A percentile compares a stretch with the other conserved stretches of the same genome.
Evolutionary conservation across 2,797 vertebrate genomes (phyloP).

Genomic region (Etheostoma perlongum): DNA sequence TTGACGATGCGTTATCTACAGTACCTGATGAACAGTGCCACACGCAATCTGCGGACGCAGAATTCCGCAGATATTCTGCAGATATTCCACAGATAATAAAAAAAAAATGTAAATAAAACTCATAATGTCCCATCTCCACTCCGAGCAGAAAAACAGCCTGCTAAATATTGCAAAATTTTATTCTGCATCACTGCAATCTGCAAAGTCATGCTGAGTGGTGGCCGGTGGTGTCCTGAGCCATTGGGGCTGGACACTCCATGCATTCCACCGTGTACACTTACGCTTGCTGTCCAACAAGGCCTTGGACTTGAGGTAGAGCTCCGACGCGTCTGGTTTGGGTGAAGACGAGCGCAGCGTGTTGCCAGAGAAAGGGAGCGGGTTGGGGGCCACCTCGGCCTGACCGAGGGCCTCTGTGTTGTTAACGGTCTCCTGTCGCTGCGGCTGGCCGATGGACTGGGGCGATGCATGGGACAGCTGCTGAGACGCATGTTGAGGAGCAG

Average conservation of each 20-base stretch:
- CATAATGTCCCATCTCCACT: too few relatives aligned
- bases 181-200: too few relatives aligned
- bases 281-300: conserved; percentile 95
- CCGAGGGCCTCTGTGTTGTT: conserved; percentile 87
- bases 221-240: not conserved
- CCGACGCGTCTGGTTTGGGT: conserved; percentile 94
- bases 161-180: too few relatives aligned
- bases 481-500: conserved; percentile 44
- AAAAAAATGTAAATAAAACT: too few relatives aligned
- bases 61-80: too few relatives aligned
- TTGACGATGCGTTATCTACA: not conserved
- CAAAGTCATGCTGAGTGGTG: not conserved
- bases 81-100: too few relatives aligned
- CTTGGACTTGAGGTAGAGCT: conserved; percentile 97
- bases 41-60: too few relatives aligned
- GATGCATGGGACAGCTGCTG: conserved; percentile 45
- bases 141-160: too few relatives aligned
- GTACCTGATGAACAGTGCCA: too few relatives aligned
- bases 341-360: conserved; percentile 87
- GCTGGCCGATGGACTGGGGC: conserved; percentile 49
- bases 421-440: conserved; percentile 83
- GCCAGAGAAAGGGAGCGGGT: conserved; percentile 88
- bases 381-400: conserved; percentile 78
- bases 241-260: not conserved
- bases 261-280: conserved; percentile 79